Percentiles rank a stretch among this genome's conserved stretches.
Evolutionary conservation across 2,888 invertebrate species (phyloP).

Genomic region (Panzeria rudis): DNA sequence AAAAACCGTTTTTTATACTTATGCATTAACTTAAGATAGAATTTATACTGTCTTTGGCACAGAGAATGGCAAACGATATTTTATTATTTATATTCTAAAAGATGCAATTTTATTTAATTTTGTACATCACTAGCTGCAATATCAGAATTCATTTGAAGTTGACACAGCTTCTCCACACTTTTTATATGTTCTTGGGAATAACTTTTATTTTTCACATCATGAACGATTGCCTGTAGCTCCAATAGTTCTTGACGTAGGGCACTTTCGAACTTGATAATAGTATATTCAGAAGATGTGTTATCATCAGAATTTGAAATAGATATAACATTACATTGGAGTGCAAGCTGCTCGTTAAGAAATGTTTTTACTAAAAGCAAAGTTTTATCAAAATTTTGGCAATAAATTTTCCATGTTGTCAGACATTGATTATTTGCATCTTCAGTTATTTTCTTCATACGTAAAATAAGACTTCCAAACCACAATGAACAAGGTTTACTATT

Average conservation of each 20-base stretch:
- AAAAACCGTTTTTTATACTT: not conserved
- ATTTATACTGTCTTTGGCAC: no score
- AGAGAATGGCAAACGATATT: not conserved
- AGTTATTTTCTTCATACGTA: slow-evolving; percentile 69
- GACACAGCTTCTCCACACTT: slow-evolving; percentile 54
- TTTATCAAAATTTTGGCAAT: slow-evolving; percentile 74
- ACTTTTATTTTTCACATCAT: slow-evolving; percentile 14
- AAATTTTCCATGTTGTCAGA: slow-evolving; percentile 73
- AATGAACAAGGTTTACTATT: slow-evolving; percentile 74
- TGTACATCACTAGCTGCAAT: slow-evolving; percentile 40
- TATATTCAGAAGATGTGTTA: slow-evolving; percentile 37
- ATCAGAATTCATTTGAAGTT: slow-evolving; percentile 71
- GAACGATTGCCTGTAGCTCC: slow-evolving; percentile 18
- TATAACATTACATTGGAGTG: slow-evolving; percentile 76
- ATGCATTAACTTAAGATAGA: not conserved
- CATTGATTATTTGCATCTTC: slow-evolving; percentile 41
- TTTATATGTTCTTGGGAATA: not conserved
- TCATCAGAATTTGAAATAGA: slow-evolving; percentile 51
- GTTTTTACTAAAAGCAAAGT: slow-evolving; percentile 75
- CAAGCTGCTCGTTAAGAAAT: slow-evolving; percentile 75
- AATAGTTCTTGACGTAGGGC: slow-evolving; percentile 76
- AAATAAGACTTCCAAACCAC: slow-evolving; percentile 77
- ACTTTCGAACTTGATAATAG: slow-evolving; percentile 75
- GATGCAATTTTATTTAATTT: slow-evolving; percentile 2
- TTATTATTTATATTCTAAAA: not conserved